Percentiles rank a stretch among this genome's conserved stretches.
phyloP scores from a whole-genome alignment of 2,888 invertebrate genomes.

The Drosophila anomalata region DNA sequence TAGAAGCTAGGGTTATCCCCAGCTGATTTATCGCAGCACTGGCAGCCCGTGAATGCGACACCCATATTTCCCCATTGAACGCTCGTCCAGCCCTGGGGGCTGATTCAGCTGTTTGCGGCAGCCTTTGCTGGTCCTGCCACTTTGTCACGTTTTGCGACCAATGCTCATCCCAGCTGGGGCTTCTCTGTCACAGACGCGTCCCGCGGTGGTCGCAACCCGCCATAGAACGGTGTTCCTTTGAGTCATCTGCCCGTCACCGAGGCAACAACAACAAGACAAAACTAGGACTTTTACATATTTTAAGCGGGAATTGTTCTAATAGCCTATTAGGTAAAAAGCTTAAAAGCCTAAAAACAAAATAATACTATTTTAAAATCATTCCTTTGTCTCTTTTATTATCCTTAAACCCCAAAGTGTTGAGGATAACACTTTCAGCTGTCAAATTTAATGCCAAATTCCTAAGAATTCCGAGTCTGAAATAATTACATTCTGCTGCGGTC shows the following conservation, averaged over 20 bases:
- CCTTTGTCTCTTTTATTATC: no score
- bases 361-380: no score
- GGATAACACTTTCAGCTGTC: neutral
- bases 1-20: constrained; percentile 6
- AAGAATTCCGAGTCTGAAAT: neutral
- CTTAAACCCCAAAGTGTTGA: neutral
- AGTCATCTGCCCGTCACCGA: constrained; percentile 89
- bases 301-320: neutral
- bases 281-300: neutral
- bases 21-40: constrained; percentile 8
- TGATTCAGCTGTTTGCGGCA: constrained; percentile 87
- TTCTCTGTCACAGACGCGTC: constrained; percentile 88
- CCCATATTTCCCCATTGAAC: constrained; percentile 26
- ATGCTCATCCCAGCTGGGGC: constrained; percentile 88
- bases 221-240: constrained; percentile 83
- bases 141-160: constrained; percentile 86
- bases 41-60: constrained; percentile 11
- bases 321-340: no score
- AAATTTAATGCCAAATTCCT: neutral
- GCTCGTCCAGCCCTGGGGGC: constrained; percentile 86
- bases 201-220: constrained; percentile 86
- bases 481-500: constrained; percentile 3
- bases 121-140: constrained; percentile 88
- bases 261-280: neutral
- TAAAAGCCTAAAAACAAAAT: neutral